Evolutionary conservation across 2,797 vertebrate genomes (phyloP).

Genomic region (Myotis myotis): DNA sequence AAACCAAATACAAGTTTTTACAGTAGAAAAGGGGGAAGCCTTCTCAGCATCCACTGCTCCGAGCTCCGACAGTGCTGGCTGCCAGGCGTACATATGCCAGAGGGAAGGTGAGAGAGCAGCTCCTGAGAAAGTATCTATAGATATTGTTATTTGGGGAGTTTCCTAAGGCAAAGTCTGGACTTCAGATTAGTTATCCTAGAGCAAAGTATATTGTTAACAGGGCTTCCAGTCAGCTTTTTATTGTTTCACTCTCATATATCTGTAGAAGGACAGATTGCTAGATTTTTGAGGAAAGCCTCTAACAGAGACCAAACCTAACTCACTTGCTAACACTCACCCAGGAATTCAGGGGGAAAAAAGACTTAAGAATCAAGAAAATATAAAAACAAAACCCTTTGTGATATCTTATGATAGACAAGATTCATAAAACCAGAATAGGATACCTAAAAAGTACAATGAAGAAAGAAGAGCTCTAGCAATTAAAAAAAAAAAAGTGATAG

Average conservation of each 20-base stretch:
- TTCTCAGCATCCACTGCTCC: not conserved
- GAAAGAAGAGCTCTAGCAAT: not conserved
- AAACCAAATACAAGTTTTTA: not conserved
- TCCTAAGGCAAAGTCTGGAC: slow-evolving; percentile 9
- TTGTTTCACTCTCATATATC: not conserved
- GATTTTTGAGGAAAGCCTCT: not conserved
- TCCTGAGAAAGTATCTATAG: not conserved
- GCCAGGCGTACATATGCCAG: not conserved
- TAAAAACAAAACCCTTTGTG: not conserved
- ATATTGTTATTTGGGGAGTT: not conserved
- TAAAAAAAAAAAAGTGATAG: not conserved
- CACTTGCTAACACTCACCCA: not conserved
- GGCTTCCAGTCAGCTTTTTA: not conserved
- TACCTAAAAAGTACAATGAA: not conserved
- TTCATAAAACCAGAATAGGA: not conserved
- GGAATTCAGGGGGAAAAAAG: not conserved
- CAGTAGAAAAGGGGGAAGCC: not conserved
- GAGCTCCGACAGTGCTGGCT: not conserved
- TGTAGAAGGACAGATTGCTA: not conserved
- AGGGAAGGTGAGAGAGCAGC: not conserved
- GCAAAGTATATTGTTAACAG: not conserved
- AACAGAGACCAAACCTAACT: not conserved
- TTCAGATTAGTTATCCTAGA: slow-evolving; percentile 13
- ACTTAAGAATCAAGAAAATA: not conserved
- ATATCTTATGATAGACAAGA: not conserved